Evolutionary conservation across 2,888 invertebrate species (phyloP), one percentile per base, ranked within the genome.

Genomic region (Rosalia funebris): DNA sequence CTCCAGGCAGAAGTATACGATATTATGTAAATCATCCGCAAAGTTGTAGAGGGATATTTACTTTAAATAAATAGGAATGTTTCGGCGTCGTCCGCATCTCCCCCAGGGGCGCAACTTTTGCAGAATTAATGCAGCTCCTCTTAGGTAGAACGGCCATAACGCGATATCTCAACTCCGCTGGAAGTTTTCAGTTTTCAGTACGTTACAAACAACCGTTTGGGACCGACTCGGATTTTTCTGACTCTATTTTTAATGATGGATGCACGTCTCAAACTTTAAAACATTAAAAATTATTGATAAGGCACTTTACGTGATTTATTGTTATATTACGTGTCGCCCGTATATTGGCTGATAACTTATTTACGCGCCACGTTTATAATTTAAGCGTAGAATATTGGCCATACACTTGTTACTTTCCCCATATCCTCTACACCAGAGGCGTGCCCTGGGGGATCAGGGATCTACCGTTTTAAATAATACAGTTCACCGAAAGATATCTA

Each of bases 81-180:
- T 25, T 25, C 31, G 12, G 47, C 25, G 16, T 17, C 15, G 14
- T 46, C 25, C n/a, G 39, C 57, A 58, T 57, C 55, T 65, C 54
- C 55, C 53, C 46, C 42, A 44, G 48, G 44, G 48, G 41, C 44
- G 20, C 47, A 63, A 68, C 58, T 65, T 68, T 68, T 62, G 55
- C 61, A 65, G 72, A 71, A 69, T 70, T 68, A 71, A 71, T 71
- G 72, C 69, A 66, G 70, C 70, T 64, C 66, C 57, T 62, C 62
- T 63, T 39, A 56, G 70, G 70, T 56, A 44, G 64, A 50, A 60
- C 62, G 60, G 62, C 60, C 62, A 65, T 66, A 63, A 62, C 59
- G 62, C 45, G 63, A 66, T 67, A 68, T 61, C 65, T 41, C 53
- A 63, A 70, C 59, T 65, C 50, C 57, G 34, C 42, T 36, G 53